Base-by-base conservation (phyloP, 1,140 invertebrate genomes). In the Diorhabda sublineata region DNA sequence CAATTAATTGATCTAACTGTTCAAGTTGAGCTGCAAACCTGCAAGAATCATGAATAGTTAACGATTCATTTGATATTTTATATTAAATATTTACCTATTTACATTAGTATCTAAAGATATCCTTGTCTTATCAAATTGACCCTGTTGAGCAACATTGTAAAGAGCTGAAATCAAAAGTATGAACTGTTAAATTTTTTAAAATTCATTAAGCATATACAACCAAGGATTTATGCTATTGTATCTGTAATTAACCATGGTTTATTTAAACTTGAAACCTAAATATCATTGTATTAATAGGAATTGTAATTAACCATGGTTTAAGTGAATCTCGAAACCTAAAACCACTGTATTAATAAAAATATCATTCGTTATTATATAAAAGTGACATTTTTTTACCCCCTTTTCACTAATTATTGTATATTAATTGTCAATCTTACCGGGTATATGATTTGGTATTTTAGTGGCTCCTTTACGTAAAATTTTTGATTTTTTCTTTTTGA, bases 1-100 rank as follows among this genome's bases (percentile, higher is more conserved):
- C 85, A 76, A 94, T 92, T 43, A 96, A 83, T 71, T 88, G 87
- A 73, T 95, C 91, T 70, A 96, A 79, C 68, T 88, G 86, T 57
- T 88, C 84, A 41, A 91, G 81, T 59, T 91, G 88, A 6, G 90
- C 91, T 9, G 85, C 84, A 66, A 90, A 90, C 47, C 81, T 78
- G 58, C 60, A 69, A 68, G 61, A 67, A 52, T 8, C n/a, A 52
- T 52, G 6, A 8, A 52, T 52, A 61, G 42, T 42, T 43, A 42
- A 8, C 58, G 0, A 6, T 59, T 61, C 9, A 11, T 42, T 42
- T 43, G 6, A 5, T 5, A 26, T 41, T 41, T 42, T 42, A 61
- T 61, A 42, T 42, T 60, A 3, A 60, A 26, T 26, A 72, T 42
- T 44, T 61, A 9, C 56, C 42, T 52, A 52, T 52, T 52, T 52